phyloP scores from a whole-genome alignment of 2,797 vertebrate genomes.

The Halcyon badia region DNA sequence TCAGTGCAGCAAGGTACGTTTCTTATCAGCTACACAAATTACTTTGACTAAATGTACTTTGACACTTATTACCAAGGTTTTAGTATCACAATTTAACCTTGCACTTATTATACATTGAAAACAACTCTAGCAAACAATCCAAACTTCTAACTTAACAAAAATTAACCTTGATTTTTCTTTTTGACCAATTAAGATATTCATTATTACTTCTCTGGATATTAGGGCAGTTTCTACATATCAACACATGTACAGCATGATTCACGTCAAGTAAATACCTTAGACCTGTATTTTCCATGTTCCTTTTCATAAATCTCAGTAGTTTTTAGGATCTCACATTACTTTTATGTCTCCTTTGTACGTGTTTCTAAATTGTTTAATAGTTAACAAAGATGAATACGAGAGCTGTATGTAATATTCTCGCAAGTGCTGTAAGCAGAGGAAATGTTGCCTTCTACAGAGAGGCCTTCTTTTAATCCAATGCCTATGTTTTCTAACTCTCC shows the following conservation, averaged over 20 bases:
- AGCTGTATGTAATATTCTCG: fast-evolving
- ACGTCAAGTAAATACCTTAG: neutral
- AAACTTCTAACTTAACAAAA: neutral
- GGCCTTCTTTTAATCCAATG: neutral
- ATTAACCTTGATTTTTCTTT: neutral
- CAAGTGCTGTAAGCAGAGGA: neutral
- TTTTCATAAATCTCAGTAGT: neutral
- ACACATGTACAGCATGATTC: neutral
- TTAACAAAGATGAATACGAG: neutral
- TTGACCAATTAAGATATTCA: neutral
- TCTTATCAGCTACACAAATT: neutral
- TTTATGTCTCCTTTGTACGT: neutral
- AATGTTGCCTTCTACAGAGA: neutral
- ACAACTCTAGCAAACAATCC: neutral
- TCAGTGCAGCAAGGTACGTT: neutral
- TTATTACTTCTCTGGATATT: neutral
- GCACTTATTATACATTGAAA: neutral
- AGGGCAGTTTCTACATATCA: neutral
- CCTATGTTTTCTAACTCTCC: neutral
- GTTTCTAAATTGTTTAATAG: neutral
- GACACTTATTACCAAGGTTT: neutral
- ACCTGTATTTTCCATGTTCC: neutral
- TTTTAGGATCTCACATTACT: neutral
- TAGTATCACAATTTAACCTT: neutral
- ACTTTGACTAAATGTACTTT: neutral